phyloP scores from a whole-genome alignment of 2,888 invertebrate species.

The Tholera decimalis region DNA sequence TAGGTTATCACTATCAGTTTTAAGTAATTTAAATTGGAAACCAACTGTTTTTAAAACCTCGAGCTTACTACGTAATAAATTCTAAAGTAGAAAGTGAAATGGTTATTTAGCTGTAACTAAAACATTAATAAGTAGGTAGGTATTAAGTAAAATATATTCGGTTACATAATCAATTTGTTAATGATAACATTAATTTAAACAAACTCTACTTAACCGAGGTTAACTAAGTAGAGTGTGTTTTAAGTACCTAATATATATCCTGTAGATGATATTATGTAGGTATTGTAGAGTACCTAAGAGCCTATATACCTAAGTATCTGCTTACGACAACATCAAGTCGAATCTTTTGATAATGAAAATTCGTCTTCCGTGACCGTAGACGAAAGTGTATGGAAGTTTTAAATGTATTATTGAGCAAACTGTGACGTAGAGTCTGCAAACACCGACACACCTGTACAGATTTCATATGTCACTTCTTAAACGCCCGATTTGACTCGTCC shows the following conservation, averaged over 20 bases:
- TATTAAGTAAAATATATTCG: neutral
- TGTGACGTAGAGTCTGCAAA: slow-evolving; percentile 79
- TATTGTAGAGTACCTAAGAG: no score
- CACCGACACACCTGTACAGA: slow-evolving; percentile 84
- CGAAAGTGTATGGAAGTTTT: slow-evolving; percentile 58
- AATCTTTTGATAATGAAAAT: neutral
- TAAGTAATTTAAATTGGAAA: slow-evolving; percentile 9
- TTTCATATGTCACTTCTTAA: slow-evolving; percentile 82
- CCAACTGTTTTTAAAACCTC: slow-evolving; percentile 8
- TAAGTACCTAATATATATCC: neutral
- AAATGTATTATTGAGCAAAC: slow-evolving; percentile 69
- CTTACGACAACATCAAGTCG: neutral
- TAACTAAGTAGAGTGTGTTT: neutral
- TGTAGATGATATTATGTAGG: neutral
- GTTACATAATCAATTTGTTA: neutral
- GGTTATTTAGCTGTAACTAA: neutral
- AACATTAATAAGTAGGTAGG: slow-evolving; percentile 2
- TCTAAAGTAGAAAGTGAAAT: slow-evolving; percentile 21
- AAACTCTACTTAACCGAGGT: no score
- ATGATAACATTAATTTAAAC: no score
- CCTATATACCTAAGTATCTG: neutral
- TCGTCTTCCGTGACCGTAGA: slow-evolving; percentile 29
- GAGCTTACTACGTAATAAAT: slow-evolving; percentile 6
- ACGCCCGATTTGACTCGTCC: slow-evolving; percentile 84
- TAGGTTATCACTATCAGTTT: slow-evolving; percentile 14